A percentile compares a stretch with the other conserved stretches of the same genome.
Evolutionary conservation across 2,888 invertebrate species (phyloP).

Genomic region (Oxyscelio sp.): DNA sequence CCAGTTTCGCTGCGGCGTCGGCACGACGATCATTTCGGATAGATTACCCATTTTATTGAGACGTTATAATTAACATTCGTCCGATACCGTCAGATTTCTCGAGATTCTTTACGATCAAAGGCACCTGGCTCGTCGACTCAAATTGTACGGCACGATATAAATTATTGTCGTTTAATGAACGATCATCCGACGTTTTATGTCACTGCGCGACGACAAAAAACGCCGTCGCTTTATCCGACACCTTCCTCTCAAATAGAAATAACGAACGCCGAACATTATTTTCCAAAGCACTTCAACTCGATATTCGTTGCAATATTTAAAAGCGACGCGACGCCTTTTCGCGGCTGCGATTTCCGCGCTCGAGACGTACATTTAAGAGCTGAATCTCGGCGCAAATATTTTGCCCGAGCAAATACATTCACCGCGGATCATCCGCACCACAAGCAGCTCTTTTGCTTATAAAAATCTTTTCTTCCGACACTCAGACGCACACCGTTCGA

Average conservation of each 20-base stretch:
- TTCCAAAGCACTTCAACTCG: not conserved
- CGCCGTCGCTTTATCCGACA: no score
- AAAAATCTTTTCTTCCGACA: not conserved
- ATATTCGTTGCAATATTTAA: conserved; percentile 1
- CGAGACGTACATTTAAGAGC: conserved; percentile 20
- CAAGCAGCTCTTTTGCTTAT: conserved; percentile 19
- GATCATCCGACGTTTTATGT: no score
- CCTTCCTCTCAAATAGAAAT: not conserved
- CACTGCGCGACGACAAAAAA: no score
- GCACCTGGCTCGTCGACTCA: no score
- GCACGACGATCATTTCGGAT: not conserved
- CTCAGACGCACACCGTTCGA: not conserved
- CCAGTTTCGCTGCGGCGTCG: not conserved
- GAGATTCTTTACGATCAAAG: no score
- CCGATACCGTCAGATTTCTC: no score
- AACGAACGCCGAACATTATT: not conserved
- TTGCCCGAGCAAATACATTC: conserved; percentile 31
- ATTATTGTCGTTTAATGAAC: no score
- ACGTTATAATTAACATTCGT: not conserved
- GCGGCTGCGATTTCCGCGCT: conserved; percentile 18
- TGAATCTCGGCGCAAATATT: conserved; percentile 23
- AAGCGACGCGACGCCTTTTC: not conserved
- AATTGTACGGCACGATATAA: no score
- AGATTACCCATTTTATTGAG: not conserved
- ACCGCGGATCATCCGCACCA: conserved; percentile 18